Base-by-base conservation (phyloP, 2,888 invertebrate genomes). In the Aphrophora alni region DNA sequence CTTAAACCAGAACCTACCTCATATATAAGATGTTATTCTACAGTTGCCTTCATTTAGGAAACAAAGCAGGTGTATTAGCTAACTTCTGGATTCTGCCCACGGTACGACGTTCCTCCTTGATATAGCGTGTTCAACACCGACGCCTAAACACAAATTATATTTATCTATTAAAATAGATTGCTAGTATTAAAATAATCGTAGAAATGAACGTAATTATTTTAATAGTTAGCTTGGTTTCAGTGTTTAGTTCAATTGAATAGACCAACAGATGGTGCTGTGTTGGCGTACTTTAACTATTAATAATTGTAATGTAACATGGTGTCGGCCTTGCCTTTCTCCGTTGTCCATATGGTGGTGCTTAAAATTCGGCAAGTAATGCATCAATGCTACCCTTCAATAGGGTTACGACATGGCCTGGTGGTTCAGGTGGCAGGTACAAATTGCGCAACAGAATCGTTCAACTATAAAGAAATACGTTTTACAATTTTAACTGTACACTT, bases 141-240 rank as follows among this genome's bases (percentile, higher is more conserved):
- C 10, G 44, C 17, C 14, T 44, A 44, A 17, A 59, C 5, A 21
- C 59, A 59, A 59, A 59, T 59, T 59, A 59, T 21, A 59, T 12
- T 59, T 59, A 59, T 59, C 59, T 59, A 59, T 59, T 59, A 21
- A 59, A 59, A 59, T 59, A 59, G 21, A 59, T 59, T 59, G 59
- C 59, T 14, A 21, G 14, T 21, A 59, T 59, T 59, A 21, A 44
- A 59, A 59, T 59, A 59, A 21, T n/a, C 1, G 59, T 59, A 59
- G 59, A 59, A 21, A 21, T 5, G 33, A 59, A 59, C 14, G 14
- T 44, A 44, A 59, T 59, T 21, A 59, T 59, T 59, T 12, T 59
- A 59, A 59, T 59, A 59, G 21, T 59, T 21, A 21, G 59, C 1
- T 59, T 59, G 7, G 5, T 21, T 59, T 59, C 59, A 21, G 21